Evolutionary conservation across 2,797 vertebrate genomes (phyloP), one percentile per base, ranked within the genome.

Genomic region (Rhynchotus rufescens): DNA sequence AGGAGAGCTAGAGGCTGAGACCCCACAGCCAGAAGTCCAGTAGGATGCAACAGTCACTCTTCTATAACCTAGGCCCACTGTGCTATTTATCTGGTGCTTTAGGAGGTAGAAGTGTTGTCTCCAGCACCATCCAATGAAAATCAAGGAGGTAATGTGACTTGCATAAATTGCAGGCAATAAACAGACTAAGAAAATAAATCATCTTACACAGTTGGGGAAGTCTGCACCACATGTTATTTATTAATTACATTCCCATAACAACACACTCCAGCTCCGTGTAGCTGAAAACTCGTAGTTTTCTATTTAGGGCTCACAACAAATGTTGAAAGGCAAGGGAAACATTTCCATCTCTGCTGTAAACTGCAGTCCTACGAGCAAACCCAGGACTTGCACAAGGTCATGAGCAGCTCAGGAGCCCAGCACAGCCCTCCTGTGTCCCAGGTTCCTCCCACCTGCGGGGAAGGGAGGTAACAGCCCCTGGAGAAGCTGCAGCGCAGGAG

Each of bases 231-330:
- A 45, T 52, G 56, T 82, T 77, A 85, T 61, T 75, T 82, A 80
- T 84, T 76, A 69, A 94, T 60, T 71, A 36, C 40, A 84, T 57
- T 88, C 60, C 52, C 47, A 76, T 10, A 47, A 71, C 64, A 83
- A 79, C 38, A 62, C 12, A 59, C 2, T 2, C 26, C 74, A 86
- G 66, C 42, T 84, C 42, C 47, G 71, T 44, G 52, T 34, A 92
- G 45, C 64, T 65, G 75, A 60, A 81, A 95, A 44, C 30, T 26
- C 7, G 32, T 36, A 49, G 52, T 57, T 64, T 88, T 88, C 60
- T 22, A 93, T 90, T 85, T 84, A 83, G 73, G 16, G 47, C 67
- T 88, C 77, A 56, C 51, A 93, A 54, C 66, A 74, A 94, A 54
- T 20, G 77, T 64, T n/a, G 56, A 73, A 61, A 85, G 72, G 21